Evolutionary conservation across 1,140 invertebrate genomes (phyloP).

Genomic region (Sminthurides bifidus): DNA sequence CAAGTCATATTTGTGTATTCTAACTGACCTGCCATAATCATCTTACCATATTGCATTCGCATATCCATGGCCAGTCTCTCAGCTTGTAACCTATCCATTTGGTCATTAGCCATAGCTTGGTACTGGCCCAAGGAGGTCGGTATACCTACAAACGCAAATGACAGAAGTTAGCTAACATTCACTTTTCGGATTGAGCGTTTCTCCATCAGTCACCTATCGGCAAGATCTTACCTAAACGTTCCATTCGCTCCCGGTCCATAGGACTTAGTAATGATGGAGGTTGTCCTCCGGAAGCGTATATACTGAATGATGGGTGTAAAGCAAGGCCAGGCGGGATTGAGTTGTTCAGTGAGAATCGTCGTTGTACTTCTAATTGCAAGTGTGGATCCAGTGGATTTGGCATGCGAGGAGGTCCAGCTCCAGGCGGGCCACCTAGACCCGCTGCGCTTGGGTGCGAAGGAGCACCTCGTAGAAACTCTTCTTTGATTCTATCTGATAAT

Average conservation of each 20-base stretch:
- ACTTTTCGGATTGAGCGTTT: neutral
- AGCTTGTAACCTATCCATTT: conserved; percentile 43
- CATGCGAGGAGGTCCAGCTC: conserved; percentile 37
- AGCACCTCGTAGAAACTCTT: conserved; percentile 60
- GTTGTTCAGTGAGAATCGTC: conserved; percentile 46
- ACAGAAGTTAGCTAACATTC: neutral
- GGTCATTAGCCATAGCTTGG: conserved; percentile 22
- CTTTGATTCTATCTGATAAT: conserved; percentile 65
- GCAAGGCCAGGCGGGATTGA: too few relatives aligned
- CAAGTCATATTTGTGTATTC: too few relatives aligned
- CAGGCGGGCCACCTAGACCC: conserved; percentile 34
- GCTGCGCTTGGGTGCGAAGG: conserved; percentile 42
- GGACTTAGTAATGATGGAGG: conserved; percentile 53
- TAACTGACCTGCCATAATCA: too few relatives aligned
- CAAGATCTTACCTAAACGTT: conserved; percentile 58
- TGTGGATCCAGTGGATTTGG: conserved; percentile 67
- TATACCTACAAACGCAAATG: conserved; percentile 23
- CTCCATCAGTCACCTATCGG: neutral
- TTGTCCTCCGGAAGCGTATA: conserved; percentile 36
- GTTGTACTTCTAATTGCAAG: conserved; percentile 77
- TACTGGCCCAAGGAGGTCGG: conserved; percentile 28
- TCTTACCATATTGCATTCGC: conserved; percentile 63
- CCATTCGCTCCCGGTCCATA: conserved; percentile 73
- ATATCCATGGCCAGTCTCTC: conserved; percentile 58
- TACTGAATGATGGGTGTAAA: conserved; percentile 34